Conservation (phyloP, 1,140 invertebrate genomes). For the Andricus grossulariae region DNA sequence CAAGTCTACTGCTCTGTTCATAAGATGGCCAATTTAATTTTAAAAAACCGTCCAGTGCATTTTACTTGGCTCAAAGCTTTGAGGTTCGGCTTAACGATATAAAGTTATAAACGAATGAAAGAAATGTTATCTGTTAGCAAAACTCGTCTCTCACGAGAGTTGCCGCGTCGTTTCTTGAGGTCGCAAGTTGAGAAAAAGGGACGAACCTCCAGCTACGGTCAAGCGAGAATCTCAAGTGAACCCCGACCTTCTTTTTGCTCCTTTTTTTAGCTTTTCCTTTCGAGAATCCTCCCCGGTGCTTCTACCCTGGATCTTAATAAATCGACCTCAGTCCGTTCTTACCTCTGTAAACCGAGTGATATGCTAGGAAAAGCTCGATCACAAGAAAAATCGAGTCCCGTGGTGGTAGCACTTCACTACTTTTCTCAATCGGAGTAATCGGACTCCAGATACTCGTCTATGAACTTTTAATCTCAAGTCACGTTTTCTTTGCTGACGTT, state of each 20-base stretch:
- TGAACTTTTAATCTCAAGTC: slow-evolving; percentile 17
- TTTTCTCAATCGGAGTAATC: slow-evolving; percentile 19
- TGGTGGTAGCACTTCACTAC: not conserved
- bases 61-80: too few relatives aligned
- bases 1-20: too few relatives aligned
- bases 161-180: not conserved
- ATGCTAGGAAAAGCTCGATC: slow-evolving; percentile 7
- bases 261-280: slow-evolving; percentile 3
- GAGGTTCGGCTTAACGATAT: not conserved
- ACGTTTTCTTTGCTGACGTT: slow-evolving; percentile 2
- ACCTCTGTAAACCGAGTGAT: slow-evolving; percentile 9
- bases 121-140: slow-evolving; percentile 17
- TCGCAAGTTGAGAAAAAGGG: too few relatives aligned
- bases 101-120: slow-evolving; percentile 23
- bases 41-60: not conserved
- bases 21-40: not conserved
- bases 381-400: slow-evolving; percentile 21
- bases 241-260: slow-evolving; percentile 3
- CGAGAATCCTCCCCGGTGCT: not conserved
- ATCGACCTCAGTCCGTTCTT: slow-evolving; percentile 10
- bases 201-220: not conserved
- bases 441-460: not conserved
- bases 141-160: slow-evolving; percentile 11
- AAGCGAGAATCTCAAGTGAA: slow-evolving; percentile 24
- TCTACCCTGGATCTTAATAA: slow-evolving; percentile 17